These are phyloP conservation scores for Villa cingulata DNA, from an alignment of 2,888 invertebrate species.

Conservation along the genomic window DNA sequence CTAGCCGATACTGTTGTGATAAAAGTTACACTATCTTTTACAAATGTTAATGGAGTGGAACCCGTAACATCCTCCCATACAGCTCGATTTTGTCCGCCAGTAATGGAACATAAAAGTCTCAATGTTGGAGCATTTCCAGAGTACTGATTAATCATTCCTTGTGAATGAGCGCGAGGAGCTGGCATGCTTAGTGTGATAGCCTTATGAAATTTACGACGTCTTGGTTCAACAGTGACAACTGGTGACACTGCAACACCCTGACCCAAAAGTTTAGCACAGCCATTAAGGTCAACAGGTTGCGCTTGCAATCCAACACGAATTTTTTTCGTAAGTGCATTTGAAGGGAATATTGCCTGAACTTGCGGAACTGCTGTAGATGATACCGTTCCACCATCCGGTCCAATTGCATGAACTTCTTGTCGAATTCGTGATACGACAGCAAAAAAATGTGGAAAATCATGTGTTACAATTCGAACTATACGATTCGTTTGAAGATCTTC, in stretches of 20 bases:
- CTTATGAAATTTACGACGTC: constrained; percentile 96
- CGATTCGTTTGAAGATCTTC: constrained; percentile 79
- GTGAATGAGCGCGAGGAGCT: constrained; percentile 49
- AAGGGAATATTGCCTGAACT: constrained; percentile 74
- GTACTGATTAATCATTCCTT: constrained; percentile 73
- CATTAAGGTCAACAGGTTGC: constrained; percentile 77
- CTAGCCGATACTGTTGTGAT: constrained; percentile 96
- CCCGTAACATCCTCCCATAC: constrained; percentile 99
- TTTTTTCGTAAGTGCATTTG: constrained; percentile 94
- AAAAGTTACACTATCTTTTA: constrained; percentile 94
- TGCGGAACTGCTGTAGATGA: constrained; percentile 88
- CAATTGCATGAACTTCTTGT: constrained; percentile 94
- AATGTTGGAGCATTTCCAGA: constrained; percentile 69
- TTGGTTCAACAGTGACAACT: constrained; percentile 94
- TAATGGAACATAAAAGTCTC: constrained; percentile 86
- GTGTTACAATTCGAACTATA: constrained; percentile 86
- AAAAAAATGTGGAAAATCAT: constrained; percentile 96
- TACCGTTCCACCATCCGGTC: constrained; percentile 94
- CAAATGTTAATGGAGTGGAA: constrained; percentile 90
- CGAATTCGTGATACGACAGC: constrained; percentile 88
- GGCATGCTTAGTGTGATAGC: constrained; percentile 96
- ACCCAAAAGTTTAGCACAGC: constrained; percentile 76
- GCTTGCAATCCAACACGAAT: constrained; percentile 97
- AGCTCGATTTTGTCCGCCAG: constrained; percentile 90
- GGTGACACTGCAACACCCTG: constrained; percentile 95